These are phyloP conservation scores for Eupithecia dodoneata DNA, from an alignment of 2,888 invertebrate genomes.

Conservation along the genomic window DNA sequence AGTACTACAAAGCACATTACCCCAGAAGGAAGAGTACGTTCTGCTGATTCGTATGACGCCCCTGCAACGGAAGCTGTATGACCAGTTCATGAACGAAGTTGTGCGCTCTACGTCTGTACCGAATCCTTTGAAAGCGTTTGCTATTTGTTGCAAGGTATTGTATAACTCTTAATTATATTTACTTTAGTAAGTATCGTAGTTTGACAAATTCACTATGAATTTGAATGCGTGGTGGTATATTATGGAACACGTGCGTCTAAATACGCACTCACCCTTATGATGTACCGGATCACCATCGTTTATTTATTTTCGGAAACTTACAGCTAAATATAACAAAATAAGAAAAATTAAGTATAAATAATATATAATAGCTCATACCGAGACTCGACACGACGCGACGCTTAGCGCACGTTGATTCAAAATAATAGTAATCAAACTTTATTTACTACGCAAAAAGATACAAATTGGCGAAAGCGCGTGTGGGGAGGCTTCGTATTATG, in stretches of 20 bases:
- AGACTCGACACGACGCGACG: too few species aligned
- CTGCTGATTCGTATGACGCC: slow-evolving; percentile 94
- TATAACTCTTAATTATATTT: neutral
- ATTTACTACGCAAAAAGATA: too few species aligned
- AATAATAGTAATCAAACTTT: too few species aligned
- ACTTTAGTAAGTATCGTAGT: neutral
- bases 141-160: slow-evolving; percentile 96
- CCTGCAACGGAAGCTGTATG: slow-evolving; percentile 95
- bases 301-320: too few species aligned
- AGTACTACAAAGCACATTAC: slow-evolving; percentile 95
- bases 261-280: slow-evolving; percentile 23
- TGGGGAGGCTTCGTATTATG: too few species aligned
- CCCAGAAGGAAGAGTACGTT: slow-evolving; percentile 97
- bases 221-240: too few species aligned
- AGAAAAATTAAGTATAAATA: too few species aligned
- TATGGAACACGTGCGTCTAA: neutral
- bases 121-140: slow-evolving; percentile 98
- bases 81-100: slow-evolving; percentile 96
- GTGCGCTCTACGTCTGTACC: slow-evolving; percentile 93
- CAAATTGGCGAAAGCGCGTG: too few species aligned
- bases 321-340: too few species aligned
- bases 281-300: neutral
- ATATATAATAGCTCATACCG: too few species aligned
- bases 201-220: neutral
- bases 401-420: too few species aligned